Conservation (phyloP, 2,797 vertebrate genomes). For the Paramormyrops hopkinsi region DNA sequence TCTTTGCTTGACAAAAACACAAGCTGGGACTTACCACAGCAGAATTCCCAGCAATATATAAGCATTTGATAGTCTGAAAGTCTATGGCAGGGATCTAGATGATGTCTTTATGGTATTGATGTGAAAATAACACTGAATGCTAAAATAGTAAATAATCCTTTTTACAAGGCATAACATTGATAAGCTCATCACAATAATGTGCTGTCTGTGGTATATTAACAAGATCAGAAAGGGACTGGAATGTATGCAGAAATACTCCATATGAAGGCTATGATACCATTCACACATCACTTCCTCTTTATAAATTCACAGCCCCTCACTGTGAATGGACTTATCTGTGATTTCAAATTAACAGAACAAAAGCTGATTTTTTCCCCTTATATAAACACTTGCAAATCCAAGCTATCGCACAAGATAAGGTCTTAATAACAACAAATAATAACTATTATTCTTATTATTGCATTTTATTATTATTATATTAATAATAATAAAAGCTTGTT, state of each 20-base stretch:
- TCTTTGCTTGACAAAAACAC: background rate
- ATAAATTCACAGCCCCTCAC: background rate
- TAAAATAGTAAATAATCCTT: background rate
- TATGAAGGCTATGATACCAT: background rate
- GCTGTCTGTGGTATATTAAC: background rate
- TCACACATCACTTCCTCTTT: background rate
- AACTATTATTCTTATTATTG: background rate
- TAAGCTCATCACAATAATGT: slow-evolving; percentile 8
- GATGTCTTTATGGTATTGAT: background rate
- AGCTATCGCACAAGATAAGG: background rate
- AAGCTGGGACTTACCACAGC: background rate
- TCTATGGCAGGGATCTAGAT: background rate
- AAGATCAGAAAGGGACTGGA: background rate
- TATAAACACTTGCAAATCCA: background rate
- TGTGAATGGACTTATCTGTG: background rate
- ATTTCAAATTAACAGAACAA: background rate
- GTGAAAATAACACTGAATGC: background rate
- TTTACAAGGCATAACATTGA: background rate
- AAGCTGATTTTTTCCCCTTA: background rate
- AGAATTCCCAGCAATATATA: background rate
- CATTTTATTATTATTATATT: background rate
- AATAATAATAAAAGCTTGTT: background rate
- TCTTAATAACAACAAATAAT: background rate
- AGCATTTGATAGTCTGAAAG: background rate
- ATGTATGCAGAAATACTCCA: background rate